Conservation (phyloP, 2,888 invertebrate species). For the Stomorhina lunata region DNA sequence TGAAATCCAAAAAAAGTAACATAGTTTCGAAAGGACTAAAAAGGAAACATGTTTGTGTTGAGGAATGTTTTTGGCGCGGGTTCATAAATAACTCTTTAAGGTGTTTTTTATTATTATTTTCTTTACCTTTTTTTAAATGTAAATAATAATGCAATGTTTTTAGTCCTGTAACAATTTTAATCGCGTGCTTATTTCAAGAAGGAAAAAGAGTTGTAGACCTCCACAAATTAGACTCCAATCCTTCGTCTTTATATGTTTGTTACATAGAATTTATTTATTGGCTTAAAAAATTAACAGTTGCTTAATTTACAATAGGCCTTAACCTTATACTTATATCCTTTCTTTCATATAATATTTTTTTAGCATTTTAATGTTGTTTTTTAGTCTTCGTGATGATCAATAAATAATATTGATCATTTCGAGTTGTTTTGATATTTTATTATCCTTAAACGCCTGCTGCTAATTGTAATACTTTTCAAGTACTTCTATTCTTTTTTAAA, state of each 20-base stretch:
- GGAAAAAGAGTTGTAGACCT: neutral
- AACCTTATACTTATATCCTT: slow-evolving; percentile 52
- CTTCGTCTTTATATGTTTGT: neutral
- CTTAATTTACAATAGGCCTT: slow-evolving; percentile 11
- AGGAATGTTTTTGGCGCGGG: slow-evolving; percentile 50
- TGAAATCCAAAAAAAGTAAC: neutral
- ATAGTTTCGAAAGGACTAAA: slow-evolving; percentile 11
- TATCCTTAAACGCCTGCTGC: slow-evolving; percentile 61
- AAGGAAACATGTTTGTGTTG: slow-evolving; percentile 15
- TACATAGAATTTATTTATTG: slow-evolving; percentile 50
- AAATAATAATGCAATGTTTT: neutral
- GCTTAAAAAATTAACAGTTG: slow-evolving; percentile 46
- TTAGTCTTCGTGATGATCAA: neutral
- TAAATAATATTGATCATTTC: slow-evolving; percentile 46
- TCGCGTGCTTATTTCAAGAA: slow-evolving; percentile 30
- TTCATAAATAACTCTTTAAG: neutral
- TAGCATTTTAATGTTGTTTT: slow-evolving; percentile 23
- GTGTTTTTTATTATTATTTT: slow-evolving; percentile 2
- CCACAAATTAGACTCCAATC: neutral
- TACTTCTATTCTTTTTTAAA: slow-evolving; percentile 32
- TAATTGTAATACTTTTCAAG: slow-evolving; percentile 32
- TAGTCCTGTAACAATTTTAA: neutral
- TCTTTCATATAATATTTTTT: too few species aligned
- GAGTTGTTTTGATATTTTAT: slow-evolving; percentile 55
- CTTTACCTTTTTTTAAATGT: slow-evolving; percentile 35